These are phyloP conservation scores for Morpho deidamia DNA, from an alignment of 2,888 invertebrate genomes.

Conservation along the genomic window DNA sequence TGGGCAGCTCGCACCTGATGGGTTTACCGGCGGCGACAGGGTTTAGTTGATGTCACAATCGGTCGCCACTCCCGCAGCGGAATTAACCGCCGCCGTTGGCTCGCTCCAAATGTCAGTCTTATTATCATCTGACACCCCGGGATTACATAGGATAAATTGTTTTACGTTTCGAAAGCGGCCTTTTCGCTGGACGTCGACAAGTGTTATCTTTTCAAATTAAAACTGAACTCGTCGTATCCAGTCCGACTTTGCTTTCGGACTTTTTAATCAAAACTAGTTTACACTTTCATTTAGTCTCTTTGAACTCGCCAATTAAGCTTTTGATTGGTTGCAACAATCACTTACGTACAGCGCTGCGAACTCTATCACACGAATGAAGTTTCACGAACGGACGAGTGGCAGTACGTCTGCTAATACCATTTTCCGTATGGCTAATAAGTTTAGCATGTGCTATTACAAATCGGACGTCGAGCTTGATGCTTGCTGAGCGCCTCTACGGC, in stretches of 20 bases:
- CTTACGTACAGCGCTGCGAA: slow-evolving; percentile 64
- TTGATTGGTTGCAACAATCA: slow-evolving; percentile 74
- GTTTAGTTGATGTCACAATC: slow-evolving; percentile 72
- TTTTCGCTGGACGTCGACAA: slow-evolving; percentile 58
- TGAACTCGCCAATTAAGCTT: slow-evolving; percentile 54
- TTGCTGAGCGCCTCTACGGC: slow-evolving; percentile 54
- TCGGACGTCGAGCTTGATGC: slow-evolving; percentile 62
- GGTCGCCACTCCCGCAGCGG: slow-evolving; percentile 61
- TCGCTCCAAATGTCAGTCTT: slow-evolving; percentile 75
- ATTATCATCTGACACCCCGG: slow-evolving; percentile 73
- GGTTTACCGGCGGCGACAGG: slow-evolving; percentile 67
- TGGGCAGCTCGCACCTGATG: slow-evolving; percentile 61
- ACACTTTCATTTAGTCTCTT: slow-evolving; percentile 46
- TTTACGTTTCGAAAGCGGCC: slow-evolving; percentile 64
- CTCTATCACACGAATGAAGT: slow-evolving; percentile 66
- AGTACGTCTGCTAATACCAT: slow-evolving; percentile 70
- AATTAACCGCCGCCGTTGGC: slow-evolving; percentile 64
- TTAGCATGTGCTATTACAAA: slow-evolving; percentile 77
- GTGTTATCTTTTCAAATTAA: slow-evolving; percentile 64
- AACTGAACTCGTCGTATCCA: slow-evolving; percentile 40
- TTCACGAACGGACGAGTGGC: slow-evolving; percentile 52
- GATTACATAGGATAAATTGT: slow-evolving; percentile 76
- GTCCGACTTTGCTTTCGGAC: slow-evolving; percentile 39
- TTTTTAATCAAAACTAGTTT: slow-evolving; percentile 43
- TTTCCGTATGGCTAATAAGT: slow-evolving; percentile 77